Evolutionary conservation across 2,113 vertebrate species (phyloP).

Genomic region (Oncorhynchus gorbuscha): DNA sequence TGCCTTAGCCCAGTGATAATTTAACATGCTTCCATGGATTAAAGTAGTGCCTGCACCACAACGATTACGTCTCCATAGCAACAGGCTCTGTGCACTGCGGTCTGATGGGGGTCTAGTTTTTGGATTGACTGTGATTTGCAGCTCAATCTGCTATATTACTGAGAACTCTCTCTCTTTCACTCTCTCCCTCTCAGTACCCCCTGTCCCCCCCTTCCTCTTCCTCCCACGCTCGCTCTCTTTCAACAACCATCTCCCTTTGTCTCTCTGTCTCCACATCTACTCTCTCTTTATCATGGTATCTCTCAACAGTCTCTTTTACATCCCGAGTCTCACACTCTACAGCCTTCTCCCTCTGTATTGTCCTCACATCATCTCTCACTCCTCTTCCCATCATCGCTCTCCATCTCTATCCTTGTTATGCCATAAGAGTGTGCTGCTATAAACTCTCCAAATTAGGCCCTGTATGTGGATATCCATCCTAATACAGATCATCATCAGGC

Average conservation of each 20-base stretch:
- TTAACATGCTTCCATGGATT: slow-evolving; percentile 75
- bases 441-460: slow-evolving; percentile 57
- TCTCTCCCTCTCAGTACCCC: slow-evolving; percentile 18
- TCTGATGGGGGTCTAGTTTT: slow-evolving; percentile 53
- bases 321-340: neutral
- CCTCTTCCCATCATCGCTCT: slow-evolving; percentile 21
- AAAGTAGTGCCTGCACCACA: slow-evolving; percentile 60
- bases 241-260: neutral
- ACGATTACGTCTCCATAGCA: slow-evolving; percentile 80
- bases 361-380: neutral
- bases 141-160: slow-evolving; percentile 61
- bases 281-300: neutral
- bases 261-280: neutral
- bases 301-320: neutral
- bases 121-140: slow-evolving; percentile 73
- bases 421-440: slow-evolving; percentile 44
- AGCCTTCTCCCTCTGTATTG: neutral
- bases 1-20: slow-evolving; percentile 51
- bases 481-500: slow-evolving; percentile 58
- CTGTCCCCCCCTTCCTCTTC: slow-evolving; percentile 1
- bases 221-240: no score
- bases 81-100: slow-evolving; percentile 69
- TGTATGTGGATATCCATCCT: slow-evolving; percentile 49
- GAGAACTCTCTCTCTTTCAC: slow-evolving; percentile 32
- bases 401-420: slow-evolving; percentile 11